Conservation (phyloP, 2,888 invertebrate genomes). For the Piscicola geometra region DNA sequence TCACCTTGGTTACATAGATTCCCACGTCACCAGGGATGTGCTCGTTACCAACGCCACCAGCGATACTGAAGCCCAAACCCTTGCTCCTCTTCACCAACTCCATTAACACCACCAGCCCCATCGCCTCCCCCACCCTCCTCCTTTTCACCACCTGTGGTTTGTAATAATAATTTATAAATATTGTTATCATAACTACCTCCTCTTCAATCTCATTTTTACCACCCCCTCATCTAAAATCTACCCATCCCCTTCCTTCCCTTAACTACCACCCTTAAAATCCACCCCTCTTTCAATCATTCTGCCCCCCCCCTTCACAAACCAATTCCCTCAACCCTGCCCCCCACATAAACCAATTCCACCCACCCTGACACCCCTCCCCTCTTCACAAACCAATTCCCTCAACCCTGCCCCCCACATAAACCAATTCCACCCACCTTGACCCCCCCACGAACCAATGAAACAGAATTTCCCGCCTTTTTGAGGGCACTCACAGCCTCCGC, state of each 20-base stretch:
- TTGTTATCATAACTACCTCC: too few relatives aligned
- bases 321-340: too few relatives aligned
- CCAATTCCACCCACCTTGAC: neutral
- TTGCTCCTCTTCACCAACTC: conserved; percentile 54
- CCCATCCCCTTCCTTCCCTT: too few relatives aligned
- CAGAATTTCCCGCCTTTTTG: conserved; percentile 75
- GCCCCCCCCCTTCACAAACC: too few relatives aligned
- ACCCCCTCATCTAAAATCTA: too few relatives aligned
- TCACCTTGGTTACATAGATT: conserved; percentile 91
- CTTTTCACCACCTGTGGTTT: conserved; percentile 32
- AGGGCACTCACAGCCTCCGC: conserved; percentile 92
- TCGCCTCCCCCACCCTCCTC: conserved; percentile 58
- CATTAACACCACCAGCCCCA: conserved; percentile 49
- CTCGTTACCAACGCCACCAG: conserved; percentile 93
- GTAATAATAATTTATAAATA: too few relatives aligned
- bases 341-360: too few relatives aligned
- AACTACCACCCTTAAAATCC: too few relatives aligned
- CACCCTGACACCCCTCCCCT: too few relatives aligned
- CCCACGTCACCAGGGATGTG: conserved; percentile 99
- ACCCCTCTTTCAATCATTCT: too few relatives aligned
- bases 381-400: neutral
- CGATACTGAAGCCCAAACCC: conserved; percentile 91
- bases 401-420: neutral
- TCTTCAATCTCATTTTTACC: too few relatives aligned
- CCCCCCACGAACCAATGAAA: conserved; percentile 31